phyloP scores from a whole-genome alignment of 2,113 vertebrate species.

The Paraplagusia blochii region DNA sequence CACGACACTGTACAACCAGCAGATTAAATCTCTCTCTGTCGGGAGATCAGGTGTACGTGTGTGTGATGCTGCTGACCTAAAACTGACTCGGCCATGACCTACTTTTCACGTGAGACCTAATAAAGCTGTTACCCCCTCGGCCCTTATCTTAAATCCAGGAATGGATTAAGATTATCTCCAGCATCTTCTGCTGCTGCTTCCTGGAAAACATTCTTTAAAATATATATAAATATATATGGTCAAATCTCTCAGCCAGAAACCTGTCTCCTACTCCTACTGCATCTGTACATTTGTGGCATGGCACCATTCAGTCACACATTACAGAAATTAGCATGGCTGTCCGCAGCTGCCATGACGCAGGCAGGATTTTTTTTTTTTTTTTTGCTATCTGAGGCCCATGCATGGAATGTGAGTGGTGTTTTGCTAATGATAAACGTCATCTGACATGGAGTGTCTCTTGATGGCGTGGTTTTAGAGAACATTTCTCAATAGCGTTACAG shows the following conservation, averaged over 20 bases:
- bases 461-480: constrained; percentile 14
- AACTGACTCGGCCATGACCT: constrained; percentile 44
- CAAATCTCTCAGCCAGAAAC: constrained; percentile 30
- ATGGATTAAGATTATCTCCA: constrained; percentile 36
- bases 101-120: constrained; percentile 37
- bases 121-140: constrained; percentile 1
- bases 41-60: constrained; percentile 16
- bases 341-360: neutral
- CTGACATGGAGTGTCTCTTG: neutral
- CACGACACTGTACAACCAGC: neutral
- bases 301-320: constrained; percentile 26
- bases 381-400: neutral
- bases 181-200: constrained; percentile 14
- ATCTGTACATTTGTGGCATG: constrained; percentile 50
- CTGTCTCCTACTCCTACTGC: constrained; percentile 32
- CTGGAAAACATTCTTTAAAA: constrained; percentile 18
- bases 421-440: constrained; percentile 9
- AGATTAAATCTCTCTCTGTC: neutral
- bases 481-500: constrained; percentile 27
- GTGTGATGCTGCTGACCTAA: constrained; percentile 35
- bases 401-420: neutral
- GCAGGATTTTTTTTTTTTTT: neutral
- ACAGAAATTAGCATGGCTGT: constrained; percentile 2
- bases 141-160: constrained; percentile 11
- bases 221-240: constrained; percentile 41